Percentiles rank a stretch among this genome's conserved stretches.
Conservation (phyloP, 2,888 invertebrate genomes). For the Proisotoma minuta region DNA sequence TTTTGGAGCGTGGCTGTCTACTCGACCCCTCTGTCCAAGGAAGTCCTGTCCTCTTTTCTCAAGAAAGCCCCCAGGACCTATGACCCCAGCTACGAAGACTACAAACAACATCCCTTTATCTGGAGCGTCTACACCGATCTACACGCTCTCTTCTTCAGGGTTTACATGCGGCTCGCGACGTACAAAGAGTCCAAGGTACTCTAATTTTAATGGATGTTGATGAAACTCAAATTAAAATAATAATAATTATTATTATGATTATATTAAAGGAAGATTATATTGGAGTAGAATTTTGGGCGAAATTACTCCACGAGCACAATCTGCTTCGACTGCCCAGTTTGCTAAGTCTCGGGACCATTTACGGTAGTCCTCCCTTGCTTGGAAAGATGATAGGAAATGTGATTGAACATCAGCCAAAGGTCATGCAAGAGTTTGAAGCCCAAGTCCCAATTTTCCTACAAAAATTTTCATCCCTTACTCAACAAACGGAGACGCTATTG, state of each 20-base stretch:
- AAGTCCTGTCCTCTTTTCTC: conserved; percentile 65
- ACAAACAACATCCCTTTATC: conserved; percentile 53
- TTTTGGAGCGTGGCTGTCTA: conserved; percentile 60
- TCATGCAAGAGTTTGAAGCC: conserved; percentile 56
- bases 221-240: background rate
- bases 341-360: conserved; percentile 70
- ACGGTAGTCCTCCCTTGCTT: conserved; percentile 60
- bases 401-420: conserved; percentile 63
- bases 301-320: conserved; percentile 71
- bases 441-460: conserved; percentile 43
- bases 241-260: conserved; percentile 2
- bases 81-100: conserved; percentile 51
- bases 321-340: conserved; percentile 77
- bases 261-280: conserved; percentile 57
- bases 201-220: conserved; percentile 16
- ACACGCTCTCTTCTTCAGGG: conserved; percentile 59
- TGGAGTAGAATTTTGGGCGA: conserved; percentile 61
- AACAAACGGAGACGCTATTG: conserved; percentile 8
- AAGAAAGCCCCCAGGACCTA: conserved; percentile 69
- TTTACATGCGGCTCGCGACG: conserved; percentile 72
- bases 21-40: conserved; percentile 60
- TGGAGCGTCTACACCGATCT: conserved; percentile 60
- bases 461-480: conserved; percentile 28
- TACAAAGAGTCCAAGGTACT: conserved; percentile 69
- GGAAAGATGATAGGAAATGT: conserved; percentile 62